Conservation (phyloP, 2,797 vertebrate species). For the Ctenopoma kingsleyae region DNA sequence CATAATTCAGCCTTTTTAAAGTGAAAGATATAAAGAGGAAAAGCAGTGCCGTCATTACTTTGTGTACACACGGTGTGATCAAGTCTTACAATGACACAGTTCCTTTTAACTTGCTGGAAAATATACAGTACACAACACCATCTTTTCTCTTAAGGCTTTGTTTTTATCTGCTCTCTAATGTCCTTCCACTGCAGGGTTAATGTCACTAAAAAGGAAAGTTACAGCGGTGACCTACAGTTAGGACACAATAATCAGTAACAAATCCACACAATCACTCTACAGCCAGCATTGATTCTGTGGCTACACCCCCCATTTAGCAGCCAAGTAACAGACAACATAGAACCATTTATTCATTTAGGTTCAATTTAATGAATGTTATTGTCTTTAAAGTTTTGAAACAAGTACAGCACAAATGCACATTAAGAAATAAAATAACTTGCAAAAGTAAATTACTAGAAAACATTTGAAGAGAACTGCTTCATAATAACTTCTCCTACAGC, state of each 20-base stretch:
- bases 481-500: background rate
- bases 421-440: background rate
- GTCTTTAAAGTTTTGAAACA: background rate
- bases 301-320: background rate
- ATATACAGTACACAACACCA: too few species aligned
- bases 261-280: background rate
- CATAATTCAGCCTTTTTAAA: background rate
- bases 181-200: background rate
- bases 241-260: background rate
- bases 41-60: too few species aligned
- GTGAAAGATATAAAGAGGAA: background rate
- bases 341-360: background rate
- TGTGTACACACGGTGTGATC: background rate
- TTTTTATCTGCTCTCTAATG: background rate
- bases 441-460: background rate
- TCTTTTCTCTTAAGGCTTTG: too few species aligned
- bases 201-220: background rate
- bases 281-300: background rate
- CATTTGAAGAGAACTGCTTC: background rate
- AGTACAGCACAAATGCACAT: background rate
- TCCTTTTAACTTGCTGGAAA: background rate
- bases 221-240: background rate
- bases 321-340: background rate
- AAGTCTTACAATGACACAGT: background rate
- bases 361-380: background rate